Evolutionary conservation across 1,140 invertebrate genomes (phyloP).

Genomic region (Linepithema humile): DNA sequence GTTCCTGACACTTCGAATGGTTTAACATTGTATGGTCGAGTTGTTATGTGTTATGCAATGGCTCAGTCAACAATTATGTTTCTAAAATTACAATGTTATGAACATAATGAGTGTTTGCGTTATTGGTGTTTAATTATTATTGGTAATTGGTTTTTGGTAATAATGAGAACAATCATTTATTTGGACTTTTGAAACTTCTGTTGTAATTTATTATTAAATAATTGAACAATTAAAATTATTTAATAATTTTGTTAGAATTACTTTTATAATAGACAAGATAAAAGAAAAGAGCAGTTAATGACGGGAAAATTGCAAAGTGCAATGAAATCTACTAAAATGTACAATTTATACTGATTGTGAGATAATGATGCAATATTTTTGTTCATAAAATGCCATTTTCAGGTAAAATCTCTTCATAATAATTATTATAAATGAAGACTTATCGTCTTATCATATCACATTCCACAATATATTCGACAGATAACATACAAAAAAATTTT

Average conservation of each 20-base stretch:
- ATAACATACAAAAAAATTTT: too few species aligned
- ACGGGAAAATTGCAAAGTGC: neutral
- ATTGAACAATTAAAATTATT: too few species aligned
- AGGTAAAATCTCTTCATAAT: too few species aligned
- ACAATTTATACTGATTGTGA: neutral
- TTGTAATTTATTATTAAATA: too few species aligned
- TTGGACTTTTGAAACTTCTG: neutral
- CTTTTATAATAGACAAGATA: too few species aligned
- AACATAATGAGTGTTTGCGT: conserved; percentile 8
- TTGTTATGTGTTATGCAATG: neutral
- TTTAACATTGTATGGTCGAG: conserved; percentile 3
- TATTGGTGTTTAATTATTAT: neutral
- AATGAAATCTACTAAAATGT: neutral
- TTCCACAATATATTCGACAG: neutral
- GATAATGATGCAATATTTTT: conserved; percentile 3
- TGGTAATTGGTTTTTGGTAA: neutral
- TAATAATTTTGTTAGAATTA: too few species aligned
- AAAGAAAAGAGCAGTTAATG: neutral
- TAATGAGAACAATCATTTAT: neutral
- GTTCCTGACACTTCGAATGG: conserved; percentile 6
- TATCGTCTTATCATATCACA: conserved; percentile 2
- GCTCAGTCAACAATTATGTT: neutral
- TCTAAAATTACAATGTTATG: neutral
- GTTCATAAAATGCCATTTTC: too few species aligned
- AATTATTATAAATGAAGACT: neutral